phyloP scores from a whole-genome alignment of 2,797 vertebrate species.

The Poecilia picta region DNA sequence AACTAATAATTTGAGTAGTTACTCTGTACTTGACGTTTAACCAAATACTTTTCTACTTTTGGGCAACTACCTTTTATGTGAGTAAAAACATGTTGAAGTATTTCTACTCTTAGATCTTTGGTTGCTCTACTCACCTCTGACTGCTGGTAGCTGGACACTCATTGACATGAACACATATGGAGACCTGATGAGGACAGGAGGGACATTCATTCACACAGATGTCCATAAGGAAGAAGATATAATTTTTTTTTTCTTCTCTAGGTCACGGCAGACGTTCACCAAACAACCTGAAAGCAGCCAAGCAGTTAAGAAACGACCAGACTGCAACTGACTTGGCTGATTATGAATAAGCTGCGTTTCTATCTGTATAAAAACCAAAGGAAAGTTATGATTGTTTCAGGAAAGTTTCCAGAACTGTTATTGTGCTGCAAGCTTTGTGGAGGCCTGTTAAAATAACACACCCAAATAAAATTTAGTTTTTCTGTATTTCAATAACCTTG shows the following conservation, averaged over 20 bases:
- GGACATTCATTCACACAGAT: neutral
- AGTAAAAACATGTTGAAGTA: no score
- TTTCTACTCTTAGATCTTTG: no score
- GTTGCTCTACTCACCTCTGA: neutral
- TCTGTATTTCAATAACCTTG: no score
- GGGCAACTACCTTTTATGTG: no score
- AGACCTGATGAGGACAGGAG: constrained; percentile 29
- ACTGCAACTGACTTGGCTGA: no score
- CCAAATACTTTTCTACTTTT: no score
- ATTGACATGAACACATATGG: constrained; percentile 44
- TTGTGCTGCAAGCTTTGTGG: neutral
- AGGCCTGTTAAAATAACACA: neutral
- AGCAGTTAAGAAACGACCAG: neutral
- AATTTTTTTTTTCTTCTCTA: neutral
- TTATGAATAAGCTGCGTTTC: neutral
- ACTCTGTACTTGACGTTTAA: no score
- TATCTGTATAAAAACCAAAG: neutral
- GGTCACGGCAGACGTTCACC: neutral
- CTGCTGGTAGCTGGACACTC: constrained; percentile 45
- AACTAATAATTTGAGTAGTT: no score
- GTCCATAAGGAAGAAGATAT: neutral
- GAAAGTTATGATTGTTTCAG: neutral
- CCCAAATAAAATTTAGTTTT: no score
- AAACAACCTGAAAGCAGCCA: constrained; percentile 1
- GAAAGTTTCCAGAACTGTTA: neutral